These are phyloP conservation scores for Lypha dubia DNA, from an alignment of 2,888 invertebrate genomes.

Conservation along the genomic window DNA sequence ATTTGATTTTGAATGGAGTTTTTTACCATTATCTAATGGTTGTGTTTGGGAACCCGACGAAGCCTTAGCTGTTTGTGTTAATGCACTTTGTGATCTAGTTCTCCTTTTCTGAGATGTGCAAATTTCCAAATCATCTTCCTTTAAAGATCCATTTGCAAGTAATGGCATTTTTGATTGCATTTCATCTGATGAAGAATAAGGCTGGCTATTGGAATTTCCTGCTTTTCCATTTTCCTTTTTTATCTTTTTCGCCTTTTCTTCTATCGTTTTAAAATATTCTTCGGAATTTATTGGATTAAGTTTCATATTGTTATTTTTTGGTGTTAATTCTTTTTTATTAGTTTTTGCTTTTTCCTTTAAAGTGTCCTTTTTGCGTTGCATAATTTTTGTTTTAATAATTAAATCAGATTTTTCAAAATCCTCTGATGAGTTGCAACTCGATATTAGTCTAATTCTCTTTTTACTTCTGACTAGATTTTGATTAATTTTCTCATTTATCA, in stretches of 20 bases:
- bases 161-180: background rate
- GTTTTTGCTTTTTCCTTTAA: background rate
- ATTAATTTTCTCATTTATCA: background rate
- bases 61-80: background rate
- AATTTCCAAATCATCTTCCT: background rate
- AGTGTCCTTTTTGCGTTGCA: background rate
- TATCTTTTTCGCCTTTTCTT: background rate
- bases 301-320: background rate
- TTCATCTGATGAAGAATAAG: background rate
- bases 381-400: background rate
- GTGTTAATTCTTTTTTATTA: background rate
- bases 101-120: background rate
- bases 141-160: background rate
- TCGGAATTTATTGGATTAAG: background rate
- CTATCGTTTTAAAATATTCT: slow-evolving; percentile 2
- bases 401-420: slow-evolving; percentile 48
- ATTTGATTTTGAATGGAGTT: background rate
- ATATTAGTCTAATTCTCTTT: background rate
- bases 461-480: background rate
- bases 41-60: background rate
- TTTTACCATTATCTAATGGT: background rate
- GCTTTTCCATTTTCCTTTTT: background rate
- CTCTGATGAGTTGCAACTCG: slow-evolving; percentile 33
- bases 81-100: background rate
- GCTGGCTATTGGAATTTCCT: background rate